Evolutionary conservation across 2,797 vertebrate genomes (phyloP).

Genomic region (Phalanger gymnotis): DNA sequence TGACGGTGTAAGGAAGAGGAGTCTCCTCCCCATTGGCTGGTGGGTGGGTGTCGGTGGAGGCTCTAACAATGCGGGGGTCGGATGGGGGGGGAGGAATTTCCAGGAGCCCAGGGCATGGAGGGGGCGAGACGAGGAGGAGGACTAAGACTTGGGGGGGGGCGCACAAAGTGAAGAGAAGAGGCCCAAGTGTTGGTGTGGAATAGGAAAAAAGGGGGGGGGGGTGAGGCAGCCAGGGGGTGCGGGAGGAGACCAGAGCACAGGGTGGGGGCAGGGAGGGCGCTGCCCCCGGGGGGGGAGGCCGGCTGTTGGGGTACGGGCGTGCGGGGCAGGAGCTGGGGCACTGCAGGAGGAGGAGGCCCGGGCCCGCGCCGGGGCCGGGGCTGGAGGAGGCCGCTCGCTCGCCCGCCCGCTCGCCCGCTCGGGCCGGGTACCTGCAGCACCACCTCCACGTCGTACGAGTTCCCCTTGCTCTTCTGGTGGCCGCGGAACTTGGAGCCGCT

Average conservation of each 20-base stretch:
- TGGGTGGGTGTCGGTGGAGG: conserved; percentile 31
- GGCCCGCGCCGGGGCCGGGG: conserved; percentile 23
- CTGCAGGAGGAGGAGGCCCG: background rate
- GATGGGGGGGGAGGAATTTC: rapidly evolving
- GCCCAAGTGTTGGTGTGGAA: conserved; percentile 2
- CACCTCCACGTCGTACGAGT: conserved; percentile 98
- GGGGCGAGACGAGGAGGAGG: background rate
- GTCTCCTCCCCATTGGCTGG: background rate
- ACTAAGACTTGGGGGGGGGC: background rate
- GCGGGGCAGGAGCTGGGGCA: background rate
- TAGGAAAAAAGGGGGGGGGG: background rate
- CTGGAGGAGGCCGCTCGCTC: conserved; percentile 61
- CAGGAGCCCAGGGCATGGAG: background rate
- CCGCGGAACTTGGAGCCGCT: conserved; percentile 98
- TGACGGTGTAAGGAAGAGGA: background rate
- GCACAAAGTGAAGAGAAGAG: background rate
- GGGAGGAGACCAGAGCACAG: background rate
- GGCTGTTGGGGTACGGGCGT: background rate
- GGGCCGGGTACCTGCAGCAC: conserved; percentile 92
- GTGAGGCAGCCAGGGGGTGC: background rate
- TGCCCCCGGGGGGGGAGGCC: background rate
- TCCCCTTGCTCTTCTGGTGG: conserved; percentile 98
- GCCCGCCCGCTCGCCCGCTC: conserved; percentile 36
- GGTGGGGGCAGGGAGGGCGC: background rate
- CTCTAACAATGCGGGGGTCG: conserved; percentile 5